Percentiles rank a stretch among this genome's conserved stretches.
Conservation (phyloP, 2,888 invertebrate species). For the Ornithoptera alexandrae region DNA sequence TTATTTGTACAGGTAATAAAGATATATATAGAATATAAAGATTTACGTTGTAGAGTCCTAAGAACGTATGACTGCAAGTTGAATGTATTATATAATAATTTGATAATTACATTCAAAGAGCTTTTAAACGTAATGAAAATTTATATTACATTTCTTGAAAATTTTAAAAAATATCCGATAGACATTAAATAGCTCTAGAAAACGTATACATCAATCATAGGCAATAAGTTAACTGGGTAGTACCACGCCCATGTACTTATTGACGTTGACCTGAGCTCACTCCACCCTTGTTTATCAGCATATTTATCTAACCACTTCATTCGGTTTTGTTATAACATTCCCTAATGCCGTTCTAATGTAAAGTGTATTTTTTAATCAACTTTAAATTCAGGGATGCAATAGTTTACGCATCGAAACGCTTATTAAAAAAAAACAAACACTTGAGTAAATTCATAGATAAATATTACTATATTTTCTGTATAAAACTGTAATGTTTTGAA, state of each 20-base stretch:
- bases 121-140: too few relatives aligned
- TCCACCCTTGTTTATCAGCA: conserved; percentile 70
- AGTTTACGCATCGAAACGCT: background rate
- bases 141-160: too few relatives aligned
- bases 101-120: too few relatives aligned
- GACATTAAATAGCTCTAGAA: background rate
- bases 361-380: background rate
- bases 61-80: too few relatives aligned
- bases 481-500: background rate
- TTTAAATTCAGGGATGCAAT: background rate
- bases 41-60: too few relatives aligned
- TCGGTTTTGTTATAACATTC: conserved; percentile 34
- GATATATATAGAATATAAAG: too few relatives aligned
- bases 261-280: conserved; percentile 61
- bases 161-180: too few relatives aligned
- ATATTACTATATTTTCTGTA: too few relatives aligned
- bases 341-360: conserved; percentile 17
- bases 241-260: conserved; percentile 63
- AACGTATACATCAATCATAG: conserved; percentile 7
- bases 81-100: too few relatives aligned
- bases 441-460: too few relatives aligned
- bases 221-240: conserved; percentile 25
- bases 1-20: too few relatives aligned
- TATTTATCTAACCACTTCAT: conserved; percentile 53
- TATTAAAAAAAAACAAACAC: background rate